Percentiles rank a stretch among this genome's conserved stretches.
Evolutionary conservation across 2,888 invertebrate species (phyloP).

Genomic region (Synergus laeviventris): DNA sequence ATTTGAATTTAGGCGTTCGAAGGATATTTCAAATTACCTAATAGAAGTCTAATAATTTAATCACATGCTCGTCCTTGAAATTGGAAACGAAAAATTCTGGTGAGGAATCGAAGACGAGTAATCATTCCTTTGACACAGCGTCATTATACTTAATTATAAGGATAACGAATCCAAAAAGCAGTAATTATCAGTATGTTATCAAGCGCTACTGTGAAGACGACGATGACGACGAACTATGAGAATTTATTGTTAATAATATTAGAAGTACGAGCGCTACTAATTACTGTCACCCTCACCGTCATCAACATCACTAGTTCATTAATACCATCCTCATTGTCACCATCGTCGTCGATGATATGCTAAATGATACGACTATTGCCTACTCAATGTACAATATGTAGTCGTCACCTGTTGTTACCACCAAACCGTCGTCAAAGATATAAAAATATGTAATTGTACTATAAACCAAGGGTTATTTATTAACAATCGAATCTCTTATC

Average conservation of each 20-base stretch:
- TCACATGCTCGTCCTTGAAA: neutral
- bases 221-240: slow-evolving; percentile 53
- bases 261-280: slow-evolving; percentile 22
- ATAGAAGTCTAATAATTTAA: slow-evolving; percentile 31
- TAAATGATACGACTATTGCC: slow-evolving; percentile 75
- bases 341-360: slow-evolving; percentile 56
- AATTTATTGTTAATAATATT: slow-evolving; percentile 42
- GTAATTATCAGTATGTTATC: slow-evolving; percentile 58
- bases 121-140: slow-evolving; percentile 68
- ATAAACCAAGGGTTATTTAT: slow-evolving; percentile 52
- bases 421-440: slow-evolving; percentile 76
- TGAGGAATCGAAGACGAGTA: slow-evolving; percentile 50
- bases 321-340: slow-evolving; percentile 50
- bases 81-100: slow-evolving; percentile 40
- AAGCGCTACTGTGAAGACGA: slow-evolving; percentile 57
- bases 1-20: neutral
- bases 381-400: slow-evolving; percentile 77
- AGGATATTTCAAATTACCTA: slow-evolving; percentile 26
- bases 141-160: slow-evolving; percentile 61
- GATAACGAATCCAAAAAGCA: slow-evolving; percentile 58
- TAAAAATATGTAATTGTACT: slow-evolving; percentile 76
- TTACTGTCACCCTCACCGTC: slow-evolving; percentile 20
- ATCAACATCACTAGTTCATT: slow-evolving; percentile 41
- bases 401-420: slow-evolving; percentile 77
- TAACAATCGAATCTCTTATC: slow-evolving; percentile 43